Conservation (phyloP, 2,113 vertebrate species). For the Passer montanus region DNA sequence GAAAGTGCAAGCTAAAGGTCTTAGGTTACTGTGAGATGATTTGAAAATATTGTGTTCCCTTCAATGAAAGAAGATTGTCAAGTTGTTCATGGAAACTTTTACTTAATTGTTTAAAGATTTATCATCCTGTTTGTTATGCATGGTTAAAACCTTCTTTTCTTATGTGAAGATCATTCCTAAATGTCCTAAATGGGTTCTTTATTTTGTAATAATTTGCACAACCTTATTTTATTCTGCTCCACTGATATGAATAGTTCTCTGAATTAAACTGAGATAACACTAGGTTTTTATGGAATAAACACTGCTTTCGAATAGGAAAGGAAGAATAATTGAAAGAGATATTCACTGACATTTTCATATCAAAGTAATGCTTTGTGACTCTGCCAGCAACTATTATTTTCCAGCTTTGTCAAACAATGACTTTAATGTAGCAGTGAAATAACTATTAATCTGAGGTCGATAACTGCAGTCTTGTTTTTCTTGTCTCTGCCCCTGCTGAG, state of each 20-base stretch:
- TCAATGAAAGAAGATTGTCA: not conserved
- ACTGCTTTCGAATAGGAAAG: not conserved
- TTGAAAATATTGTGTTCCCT: not conserved
- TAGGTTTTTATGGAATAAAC: slow-evolving; percentile 14
- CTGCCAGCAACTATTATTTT: slow-evolving; percentile 46
- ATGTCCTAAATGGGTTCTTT: not conserved
- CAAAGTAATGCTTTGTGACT: slow-evolving; percentile 52
- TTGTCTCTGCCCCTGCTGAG: not conserved
- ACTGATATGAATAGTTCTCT: not conserved
- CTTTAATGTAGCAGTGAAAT: slow-evolving; percentile 31
- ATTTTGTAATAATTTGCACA: slow-evolving; percentile 3
- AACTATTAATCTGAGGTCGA: slow-evolving; percentile 1
- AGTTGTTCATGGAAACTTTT: not conserved
- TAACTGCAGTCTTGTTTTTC: slow-evolving; percentile 25
- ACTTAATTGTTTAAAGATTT: not conserved
- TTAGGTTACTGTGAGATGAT: not conserved
- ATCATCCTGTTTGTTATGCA: not conserved
- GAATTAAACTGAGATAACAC: slow-evolving; percentile 3
- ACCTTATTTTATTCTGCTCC: not conserved
- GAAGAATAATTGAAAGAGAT: slow-evolving; percentile 52
- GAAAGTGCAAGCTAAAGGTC: not conserved
- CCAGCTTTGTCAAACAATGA: slow-evolving; percentile 32
- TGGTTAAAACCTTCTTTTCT: not conserved
- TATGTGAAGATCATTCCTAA: not conserved
- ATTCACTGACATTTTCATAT: slow-evolving; percentile 64